Conservation (phyloP, 92 coral and sea anemone species). For the Porites cylindrica region DNA sequence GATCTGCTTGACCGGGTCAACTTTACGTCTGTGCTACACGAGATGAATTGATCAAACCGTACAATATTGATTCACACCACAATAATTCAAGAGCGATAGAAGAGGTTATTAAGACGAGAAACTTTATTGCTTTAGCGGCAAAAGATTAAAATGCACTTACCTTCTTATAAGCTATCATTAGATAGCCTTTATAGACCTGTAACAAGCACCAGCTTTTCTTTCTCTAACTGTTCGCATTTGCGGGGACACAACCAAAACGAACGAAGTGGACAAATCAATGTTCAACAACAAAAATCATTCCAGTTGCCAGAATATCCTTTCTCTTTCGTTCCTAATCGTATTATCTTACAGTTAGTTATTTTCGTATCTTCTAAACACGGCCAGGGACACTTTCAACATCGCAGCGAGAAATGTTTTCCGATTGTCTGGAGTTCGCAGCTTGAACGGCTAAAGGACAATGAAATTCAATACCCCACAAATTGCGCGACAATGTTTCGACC, state of each 20-base stretch:
- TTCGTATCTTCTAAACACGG: conserved; percentile 22
- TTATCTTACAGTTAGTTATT: neutral
- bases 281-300: neutral
- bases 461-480: neutral
- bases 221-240: neutral
- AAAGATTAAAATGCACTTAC: neutral
- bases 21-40: conserved; percentile 29
- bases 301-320: neutral
- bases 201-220: neutral
- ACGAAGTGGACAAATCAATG: neutral
- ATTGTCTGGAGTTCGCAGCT: conserved; percentile 1
- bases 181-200: conserved; percentile 6
- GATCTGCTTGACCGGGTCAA: conserved; percentile 80
- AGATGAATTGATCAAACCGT: neutral
- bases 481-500: conserved; percentile 29
- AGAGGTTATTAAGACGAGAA: conserved; percentile 18
- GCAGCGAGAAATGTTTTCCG: neutral
- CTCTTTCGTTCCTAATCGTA: neutral
- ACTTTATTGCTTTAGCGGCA: neutral
- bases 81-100: conserved; percentile 31
- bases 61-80: neutral
- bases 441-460: neutral
- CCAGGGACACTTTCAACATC: neutral
- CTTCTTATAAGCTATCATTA: conserved; percentile 56
- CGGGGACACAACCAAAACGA: conserved; percentile 7